phyloP scores from a whole-genome alignment of 2,113 vertebrate genomes.

The Caloenas nicobarica region DNA sequence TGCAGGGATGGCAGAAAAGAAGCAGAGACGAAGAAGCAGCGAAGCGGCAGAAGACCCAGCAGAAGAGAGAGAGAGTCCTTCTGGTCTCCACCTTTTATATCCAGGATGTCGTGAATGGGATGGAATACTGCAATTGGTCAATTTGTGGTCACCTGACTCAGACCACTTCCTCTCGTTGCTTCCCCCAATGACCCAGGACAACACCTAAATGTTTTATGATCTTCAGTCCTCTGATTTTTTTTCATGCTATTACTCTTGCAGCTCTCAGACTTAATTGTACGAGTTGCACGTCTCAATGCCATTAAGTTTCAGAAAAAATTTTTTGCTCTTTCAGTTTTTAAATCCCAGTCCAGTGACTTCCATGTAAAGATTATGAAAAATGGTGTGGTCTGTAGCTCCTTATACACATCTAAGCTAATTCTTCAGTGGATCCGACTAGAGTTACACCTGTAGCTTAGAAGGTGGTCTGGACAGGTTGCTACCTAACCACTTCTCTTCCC shows the following conservation, averaged over 20 bases:
- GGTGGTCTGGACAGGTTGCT: not conserved
- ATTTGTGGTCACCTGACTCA: too few relatives aligned
- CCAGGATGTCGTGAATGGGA: too few relatives aligned
- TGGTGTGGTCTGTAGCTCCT: not conserved
- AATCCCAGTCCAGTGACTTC: not conserved
- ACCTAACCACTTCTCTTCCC: not conserved
- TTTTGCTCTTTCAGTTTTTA: not conserved
- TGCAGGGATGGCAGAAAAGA: too few relatives aligned
- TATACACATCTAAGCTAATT: not conserved
- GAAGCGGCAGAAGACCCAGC: too few relatives aligned
- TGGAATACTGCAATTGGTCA: too few relatives aligned
- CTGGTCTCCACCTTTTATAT: too few relatives aligned
- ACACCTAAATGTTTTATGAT: not conserved
- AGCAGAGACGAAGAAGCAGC: too few relatives aligned
- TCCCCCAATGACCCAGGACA: too few relatives aligned
- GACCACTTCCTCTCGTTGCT: too few relatives aligned
- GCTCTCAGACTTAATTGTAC: not conserved
- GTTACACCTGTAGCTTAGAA: not conserved
- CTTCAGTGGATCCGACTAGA: not conserved
- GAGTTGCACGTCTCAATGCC: not conserved
- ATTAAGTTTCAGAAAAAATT: not conserved
- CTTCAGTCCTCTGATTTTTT: rapidly evolving
- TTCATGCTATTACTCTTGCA: not conserved
- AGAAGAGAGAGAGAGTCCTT: too few relatives aligned
- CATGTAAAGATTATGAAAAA: not conserved